Conservation (phyloP, 1,140 invertebrate species). For the Macrotrachela quadricornifera region DNA sequence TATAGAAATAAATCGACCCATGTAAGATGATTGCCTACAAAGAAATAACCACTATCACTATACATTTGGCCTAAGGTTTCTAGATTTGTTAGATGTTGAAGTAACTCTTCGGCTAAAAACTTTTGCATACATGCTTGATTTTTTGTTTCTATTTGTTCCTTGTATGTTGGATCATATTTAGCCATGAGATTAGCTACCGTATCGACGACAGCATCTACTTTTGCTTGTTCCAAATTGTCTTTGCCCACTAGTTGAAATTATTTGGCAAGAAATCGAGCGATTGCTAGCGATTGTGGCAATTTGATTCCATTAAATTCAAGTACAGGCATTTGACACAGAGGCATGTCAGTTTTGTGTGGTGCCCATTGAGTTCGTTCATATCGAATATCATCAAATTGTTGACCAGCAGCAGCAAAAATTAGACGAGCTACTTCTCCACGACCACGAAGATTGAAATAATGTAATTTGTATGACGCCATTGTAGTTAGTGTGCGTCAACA, state of each 20-base stretch:
- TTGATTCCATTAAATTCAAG: not conserved
- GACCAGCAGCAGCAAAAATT: slow-evolving; percentile 10
- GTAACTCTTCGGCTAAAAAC: too few species aligned
- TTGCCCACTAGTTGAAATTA: not conserved
- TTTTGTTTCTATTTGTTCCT: too few species aligned
- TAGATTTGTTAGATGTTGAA: not conserved
- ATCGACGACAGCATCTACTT: not conserved
- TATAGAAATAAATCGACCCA: not conserved
- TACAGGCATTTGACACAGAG: not conserved
- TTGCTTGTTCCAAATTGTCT: not conserved
- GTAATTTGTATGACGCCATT: slow-evolving; percentile 8
- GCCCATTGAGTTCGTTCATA: slow-evolving; percentile 11
- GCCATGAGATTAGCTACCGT: not conserved
- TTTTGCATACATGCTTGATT: too few species aligned
- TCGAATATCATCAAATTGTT: slow-evolving; percentile 12
- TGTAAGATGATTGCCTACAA: not conserved
- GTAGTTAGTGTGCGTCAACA: too few species aligned
- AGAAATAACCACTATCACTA: not conserved
- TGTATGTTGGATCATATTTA: not conserved
- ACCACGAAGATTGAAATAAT: slow-evolving; percentile 11
- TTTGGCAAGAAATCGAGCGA: not conserved
- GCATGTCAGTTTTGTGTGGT: not conserved
- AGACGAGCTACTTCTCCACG: slow-evolving; percentile 11
- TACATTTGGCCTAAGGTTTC: not conserved
- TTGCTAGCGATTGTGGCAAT: not conserved